Evolutionary conservation across 1,140 invertebrate species (phyloP).

Genomic region (Monomorium pharaonis): DNA sequence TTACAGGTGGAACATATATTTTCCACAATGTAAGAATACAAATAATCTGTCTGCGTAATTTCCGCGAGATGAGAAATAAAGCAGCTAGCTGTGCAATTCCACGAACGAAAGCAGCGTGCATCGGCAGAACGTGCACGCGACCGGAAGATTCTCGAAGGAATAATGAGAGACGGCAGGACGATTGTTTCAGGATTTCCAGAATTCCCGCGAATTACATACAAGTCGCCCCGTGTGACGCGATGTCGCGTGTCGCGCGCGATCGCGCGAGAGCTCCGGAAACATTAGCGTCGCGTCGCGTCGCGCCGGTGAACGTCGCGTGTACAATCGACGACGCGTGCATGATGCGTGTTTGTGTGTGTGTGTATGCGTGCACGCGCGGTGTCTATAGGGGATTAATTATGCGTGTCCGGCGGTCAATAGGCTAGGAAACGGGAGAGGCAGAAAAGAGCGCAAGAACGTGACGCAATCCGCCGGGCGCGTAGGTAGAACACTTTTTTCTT

Average conservation of each 20-base stretch:
- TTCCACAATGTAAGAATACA: background rate
- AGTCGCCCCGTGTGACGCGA: too few relatives aligned
- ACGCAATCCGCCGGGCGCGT: conserved; percentile 35
- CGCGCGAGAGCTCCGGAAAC: conserved; percentile 1
- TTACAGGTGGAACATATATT: background rate
- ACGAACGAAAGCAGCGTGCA: background rate
- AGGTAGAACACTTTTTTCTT: too few relatives aligned
- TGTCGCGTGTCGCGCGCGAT: conserved; percentile 1
- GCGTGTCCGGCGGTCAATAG: conserved; percentile 54
- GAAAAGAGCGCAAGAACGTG: conserved; percentile 52
- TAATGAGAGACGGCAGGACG: background rate
- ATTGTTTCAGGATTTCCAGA: conserved; percentile 2
- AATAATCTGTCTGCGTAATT: background rate
- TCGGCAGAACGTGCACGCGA: background rate
- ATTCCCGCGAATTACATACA: background rate
- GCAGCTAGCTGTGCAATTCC: background rate
- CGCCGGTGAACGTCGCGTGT: conserved; percentile 1
- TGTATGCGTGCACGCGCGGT: background rate
- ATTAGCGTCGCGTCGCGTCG: conserved; percentile 12
- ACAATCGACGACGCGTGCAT: too few relatives aligned
- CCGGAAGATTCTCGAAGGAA: background rate
- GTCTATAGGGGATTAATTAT: conserved; percentile 49
- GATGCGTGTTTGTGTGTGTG: too few relatives aligned
- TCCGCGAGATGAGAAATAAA: background rate
- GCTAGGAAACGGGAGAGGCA: conserved; percentile 30